A percentile compares a stretch with the other conserved stretches of the same genome.
phyloP scores from a whole-genome alignment of 2,113 vertebrate genomes.

The Psophia crepitans region DNA sequence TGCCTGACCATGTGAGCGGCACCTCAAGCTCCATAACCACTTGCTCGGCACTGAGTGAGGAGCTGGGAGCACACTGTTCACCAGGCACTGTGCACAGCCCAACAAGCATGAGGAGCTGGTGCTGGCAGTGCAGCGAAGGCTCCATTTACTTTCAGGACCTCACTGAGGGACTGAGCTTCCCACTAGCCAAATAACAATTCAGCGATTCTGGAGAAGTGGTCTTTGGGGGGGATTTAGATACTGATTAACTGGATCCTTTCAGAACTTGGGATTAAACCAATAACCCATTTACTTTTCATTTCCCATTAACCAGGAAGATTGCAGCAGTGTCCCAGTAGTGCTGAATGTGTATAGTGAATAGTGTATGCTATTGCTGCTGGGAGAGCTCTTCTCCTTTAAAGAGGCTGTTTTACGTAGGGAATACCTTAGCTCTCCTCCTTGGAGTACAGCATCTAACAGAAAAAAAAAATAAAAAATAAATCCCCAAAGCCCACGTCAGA shows the following conservation, averaged over 20 bases:
- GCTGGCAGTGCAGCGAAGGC: not conserved
- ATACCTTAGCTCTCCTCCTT: not conserved
- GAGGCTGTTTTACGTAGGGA: not conserved
- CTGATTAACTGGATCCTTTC: accelerated
- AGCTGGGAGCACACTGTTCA: not conserved
- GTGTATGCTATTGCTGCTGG: not conserved
- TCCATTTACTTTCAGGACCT: not conserved
- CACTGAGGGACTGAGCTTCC: not conserved
- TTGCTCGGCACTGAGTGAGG: not conserved
- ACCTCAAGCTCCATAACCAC: not conserved
- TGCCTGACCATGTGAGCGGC: not conserved
- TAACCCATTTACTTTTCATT: not conserved
- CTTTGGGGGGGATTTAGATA: not conserved
- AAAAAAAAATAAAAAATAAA: not conserved
- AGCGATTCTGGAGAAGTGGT: not conserved
- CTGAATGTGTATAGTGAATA: not conserved
- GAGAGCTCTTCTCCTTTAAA: not conserved
- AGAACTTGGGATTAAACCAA: not conserved
- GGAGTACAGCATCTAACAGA: not conserved
- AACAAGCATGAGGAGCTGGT: not conserved
- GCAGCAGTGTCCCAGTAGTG: not conserved
- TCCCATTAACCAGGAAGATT: not conserved
- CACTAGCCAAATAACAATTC: not conserved
- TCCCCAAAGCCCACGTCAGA: not conserved
- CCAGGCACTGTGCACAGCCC: not conserved